Conservation (phyloP, 2,797 vertebrate genomes). For the Monodelphis domestica region DNA sequence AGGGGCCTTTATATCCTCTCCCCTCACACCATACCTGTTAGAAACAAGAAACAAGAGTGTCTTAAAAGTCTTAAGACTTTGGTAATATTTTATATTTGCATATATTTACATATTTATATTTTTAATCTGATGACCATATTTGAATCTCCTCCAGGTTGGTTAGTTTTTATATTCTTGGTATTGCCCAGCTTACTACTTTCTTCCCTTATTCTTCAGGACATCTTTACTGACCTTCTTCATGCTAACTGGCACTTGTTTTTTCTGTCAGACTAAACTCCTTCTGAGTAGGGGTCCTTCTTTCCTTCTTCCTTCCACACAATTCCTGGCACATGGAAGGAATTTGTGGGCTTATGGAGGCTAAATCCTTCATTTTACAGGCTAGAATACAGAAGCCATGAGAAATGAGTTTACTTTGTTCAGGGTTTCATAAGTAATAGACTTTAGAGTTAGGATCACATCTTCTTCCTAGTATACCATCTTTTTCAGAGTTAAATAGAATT, state of each 20-base stretch:
- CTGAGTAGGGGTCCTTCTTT: not conserved
- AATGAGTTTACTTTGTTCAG: not conserved
- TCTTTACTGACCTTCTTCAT: no score
- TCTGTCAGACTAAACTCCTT: not conserved
- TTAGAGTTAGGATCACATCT: not conserved
- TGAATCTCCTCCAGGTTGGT: not conserved
- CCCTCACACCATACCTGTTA: not conserved
- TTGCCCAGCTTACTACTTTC: not conserved
- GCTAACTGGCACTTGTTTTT: not conserved
- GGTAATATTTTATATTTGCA: not conserved
- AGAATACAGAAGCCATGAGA: not conserved
- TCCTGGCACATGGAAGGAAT: not conserved
- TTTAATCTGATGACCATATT: not conserved
- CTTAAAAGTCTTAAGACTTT: not conserved
- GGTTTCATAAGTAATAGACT: not conserved
- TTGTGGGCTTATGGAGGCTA: not conserved
- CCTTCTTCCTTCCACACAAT: constrained; percentile 22
- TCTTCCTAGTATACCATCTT: not conserved
- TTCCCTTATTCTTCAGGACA: no score
- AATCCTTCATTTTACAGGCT: not conserved
- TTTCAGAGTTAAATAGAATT: not conserved
- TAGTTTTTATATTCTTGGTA: not conserved
- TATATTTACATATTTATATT: not conserved
- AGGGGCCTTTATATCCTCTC: not conserved
- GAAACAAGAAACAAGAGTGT: not conserved